Base-by-base conservation (phyloP, 2,888 invertebrate genomes). In the Callimorpha dominula region DNA sequence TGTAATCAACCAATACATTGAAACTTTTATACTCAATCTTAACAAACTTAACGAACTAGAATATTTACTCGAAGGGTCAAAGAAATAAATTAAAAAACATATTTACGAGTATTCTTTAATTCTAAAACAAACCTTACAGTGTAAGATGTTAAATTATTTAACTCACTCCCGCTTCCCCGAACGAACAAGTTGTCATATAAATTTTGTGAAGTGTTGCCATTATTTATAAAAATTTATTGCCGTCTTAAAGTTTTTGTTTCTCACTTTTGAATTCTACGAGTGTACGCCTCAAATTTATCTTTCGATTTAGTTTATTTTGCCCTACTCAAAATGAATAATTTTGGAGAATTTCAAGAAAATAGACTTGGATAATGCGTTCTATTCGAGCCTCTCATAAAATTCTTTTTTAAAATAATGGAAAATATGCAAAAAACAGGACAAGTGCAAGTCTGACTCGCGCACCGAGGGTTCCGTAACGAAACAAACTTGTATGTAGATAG, bases 151-250 rank as follows among this genome's bases (percentile, higher is more conserved):
- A 75, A 77, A 82, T 80, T 83, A 84, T 84, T 84, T 76, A 82
- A 75, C 76, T 78, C 77, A 76, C 80, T 79, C 82, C 65, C 43
- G 75, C 71, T 80, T 62, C 76, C 60, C 31, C 70, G 65, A 73
- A 57, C 74, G 74, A 78, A 77, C 77, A 79, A 83, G 78, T 84
- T 83, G 79, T 79, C 83, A 84, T 79, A 83, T 84, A 83, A 83
- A 84, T 83, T 84, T 78, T 73, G 77, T 63, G 67, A 76, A 83
- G 72, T 75, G 72, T 84, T 76, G 78, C 76, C 81, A 79, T 82
- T 81, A 82, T 84, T 83, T 83, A 81, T 75, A 77, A 82, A 65
- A 84, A 84, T 84, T 82, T 82, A 83, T 77, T 77, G 74, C 71
- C 40, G 62, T 65, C 76, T 67, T 81, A 68, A 82, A 82, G 77